Evolutionary conservation across 2,888 invertebrate species (phyloP).

Genomic region (Phorcus lineatus): DNA sequence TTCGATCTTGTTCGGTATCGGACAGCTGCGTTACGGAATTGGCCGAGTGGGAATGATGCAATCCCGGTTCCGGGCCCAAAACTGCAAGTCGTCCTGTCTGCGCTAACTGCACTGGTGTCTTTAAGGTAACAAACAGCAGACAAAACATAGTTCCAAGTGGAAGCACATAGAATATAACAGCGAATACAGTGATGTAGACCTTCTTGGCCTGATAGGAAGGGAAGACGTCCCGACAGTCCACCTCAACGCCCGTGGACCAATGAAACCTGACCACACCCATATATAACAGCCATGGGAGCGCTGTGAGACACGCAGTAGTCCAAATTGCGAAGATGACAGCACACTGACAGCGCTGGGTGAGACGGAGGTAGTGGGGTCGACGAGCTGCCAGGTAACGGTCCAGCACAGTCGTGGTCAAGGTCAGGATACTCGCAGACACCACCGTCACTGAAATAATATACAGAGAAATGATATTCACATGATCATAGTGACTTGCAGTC

Average conservation of each 20-base stretch:
- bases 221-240: constrained; percentile 48
- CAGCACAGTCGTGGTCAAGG: constrained; percentile 41
- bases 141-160: constrained; percentile 51
- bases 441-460: constrained; percentile 45
- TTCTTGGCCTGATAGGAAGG: constrained; percentile 39
- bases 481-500: no score
- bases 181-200: constrained; percentile 44
- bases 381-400: constrained; percentile 48
- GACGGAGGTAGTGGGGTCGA: constrained; percentile 33
- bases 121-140: constrained; percentile 37
- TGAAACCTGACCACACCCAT: constrained; percentile 43
- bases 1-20: no score
- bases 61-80: no score
- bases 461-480: no score
- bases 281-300: constrained; percentile 50
- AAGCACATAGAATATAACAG: constrained; percentile 40
- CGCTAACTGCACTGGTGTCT: constrained; percentile 25
- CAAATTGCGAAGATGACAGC: constrained; percentile 43
- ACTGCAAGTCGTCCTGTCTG: no score
- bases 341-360: constrained; percentile 47
- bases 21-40: no score
- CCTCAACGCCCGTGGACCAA: constrained; percentile 46
- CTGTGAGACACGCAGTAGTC: constrained; percentile 36
- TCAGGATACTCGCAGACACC: constrained; percentile 47
- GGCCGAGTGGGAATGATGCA: no score